Percentiles rank a stretch among this genome's conserved stretches.
Conservation (phyloP, 2,797 vertebrate genomes). For the Lophura swinhoii region DNA sequence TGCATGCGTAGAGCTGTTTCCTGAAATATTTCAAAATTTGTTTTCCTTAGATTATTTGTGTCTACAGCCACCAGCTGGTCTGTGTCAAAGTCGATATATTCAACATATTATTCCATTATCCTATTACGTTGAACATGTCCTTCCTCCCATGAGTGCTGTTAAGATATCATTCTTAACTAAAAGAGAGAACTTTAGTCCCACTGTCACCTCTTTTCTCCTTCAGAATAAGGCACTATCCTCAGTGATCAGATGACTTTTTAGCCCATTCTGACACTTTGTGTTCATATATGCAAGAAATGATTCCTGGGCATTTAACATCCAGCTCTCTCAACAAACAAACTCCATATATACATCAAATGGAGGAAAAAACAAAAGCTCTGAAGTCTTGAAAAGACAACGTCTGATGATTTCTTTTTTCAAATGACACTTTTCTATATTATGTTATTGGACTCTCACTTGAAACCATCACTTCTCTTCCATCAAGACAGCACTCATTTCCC, state of each 20-base stretch:
- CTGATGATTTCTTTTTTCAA: neutral
- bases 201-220: slow-evolving; percentile 25
- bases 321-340: neutral
- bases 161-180: slow-evolving; percentile 40
- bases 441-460: neutral
- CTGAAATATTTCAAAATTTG: slow-evolving; percentile 62
- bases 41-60: slow-evolving; percentile 76
- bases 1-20: slow-evolving; percentile 60
- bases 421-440: neutral
- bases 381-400: neutral
- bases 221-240: neutral
- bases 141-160: slow-evolving; percentile 77
- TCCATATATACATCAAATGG: neutral
- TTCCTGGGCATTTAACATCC: neutral
- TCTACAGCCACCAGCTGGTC: slow-evolving; percentile 76
- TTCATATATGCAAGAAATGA: neutral
- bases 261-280: neutral
- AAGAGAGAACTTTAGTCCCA: slow-evolving; percentile 32
- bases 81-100: slow-evolving; percentile 61
- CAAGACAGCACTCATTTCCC: neutral
- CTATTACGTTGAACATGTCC: slow-evolving; percentile 77
- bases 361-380: neutral
- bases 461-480: neutral
- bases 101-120: slow-evolving; percentile 78
- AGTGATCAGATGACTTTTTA: neutral